Evolutionary conservation across 1,140 invertebrate species (phyloP), one percentile per base, ranked within the genome.

Genomic region (Sminthurides bifidus): DNA sequence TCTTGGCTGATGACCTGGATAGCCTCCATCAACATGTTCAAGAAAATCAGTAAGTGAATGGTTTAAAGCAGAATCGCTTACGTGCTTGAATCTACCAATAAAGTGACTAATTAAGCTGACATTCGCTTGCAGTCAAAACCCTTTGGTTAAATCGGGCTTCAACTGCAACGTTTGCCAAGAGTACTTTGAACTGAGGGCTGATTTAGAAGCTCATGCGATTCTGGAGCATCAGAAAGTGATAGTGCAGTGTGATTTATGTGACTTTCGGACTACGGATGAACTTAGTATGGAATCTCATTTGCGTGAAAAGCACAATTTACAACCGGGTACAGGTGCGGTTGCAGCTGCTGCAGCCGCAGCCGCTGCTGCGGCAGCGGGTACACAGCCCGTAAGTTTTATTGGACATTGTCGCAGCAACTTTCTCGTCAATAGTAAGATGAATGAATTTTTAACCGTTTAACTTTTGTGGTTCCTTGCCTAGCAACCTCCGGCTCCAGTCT

Each of bases 1-100:
- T 83, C 71, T 72, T 91, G 30, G 85, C 83, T 14, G 86, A 91
- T 65, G 86, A 88, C 63, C 77, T 80, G 45, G 76, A 78, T 14
- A 80, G 85, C 68, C 75, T 89, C 19, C 80, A 81, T 54, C 71
- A 77, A n/a, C 88, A 92, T 73, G 78, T 78, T 59, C 75, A 77
- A 50, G 73, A 76, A 14, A 75, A 77, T 60, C 74, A 78, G 59
- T 75, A 67, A 71, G 73, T 72, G 37, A 49, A 49, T n/a, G n/a
- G n/a, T n/a, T n/a, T n/a, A n/a, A n/a, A n/a, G n/a, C n/a, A n/a
- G n/a, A n/a, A n/a, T n/a, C n/a, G n/a, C n/a, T n/a, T n/a, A n/a
- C n/a, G n/a, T n/a, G n/a, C n/a, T n/a, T n/a, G n/a, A n/a, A n/a
- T n/a, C n/a, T 8, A 19, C 15, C 10, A 52, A 40, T 38, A 38